Conservation (phyloP, 2,113 vertebrate species). For the Istiophorus platypterus region DNA sequence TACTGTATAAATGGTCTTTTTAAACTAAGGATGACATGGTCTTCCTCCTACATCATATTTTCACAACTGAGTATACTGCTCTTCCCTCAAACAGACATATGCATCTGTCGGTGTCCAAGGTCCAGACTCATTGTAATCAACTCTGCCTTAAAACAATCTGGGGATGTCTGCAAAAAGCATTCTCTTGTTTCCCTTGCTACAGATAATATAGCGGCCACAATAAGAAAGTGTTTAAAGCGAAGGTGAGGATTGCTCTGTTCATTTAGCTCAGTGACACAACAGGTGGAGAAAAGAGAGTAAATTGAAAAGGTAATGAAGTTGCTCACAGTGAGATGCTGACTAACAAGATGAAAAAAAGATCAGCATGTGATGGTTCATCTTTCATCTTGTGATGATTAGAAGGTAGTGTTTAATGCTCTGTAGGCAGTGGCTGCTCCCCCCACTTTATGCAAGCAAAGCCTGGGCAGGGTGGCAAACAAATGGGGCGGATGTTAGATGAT, state of each 20-base stretch:
- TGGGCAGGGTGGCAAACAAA: background rate
- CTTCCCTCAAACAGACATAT: conserved; percentile 11
- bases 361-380: conserved; percentile 44
- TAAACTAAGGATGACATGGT: background rate
- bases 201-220: conserved; percentile 57
- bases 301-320: conserved; percentile 62
- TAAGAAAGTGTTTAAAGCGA: conserved; percentile 15
- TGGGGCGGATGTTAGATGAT: background rate
- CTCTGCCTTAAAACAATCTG: conserved; percentile 20
- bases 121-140: conserved; percentile 6
- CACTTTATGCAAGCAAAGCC: background rate
- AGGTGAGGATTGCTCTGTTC: conserved; percentile 38
- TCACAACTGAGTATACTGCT: conserved; percentile 11
- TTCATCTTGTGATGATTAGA: conserved; percentile 66
- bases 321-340: conserved; percentile 49
- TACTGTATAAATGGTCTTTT: background rate
- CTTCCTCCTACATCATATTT: background rate
- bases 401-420: conserved; percentile 15
- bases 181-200: conserved; percentile 9
- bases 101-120: background rate
- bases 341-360: conserved; percentile 65
- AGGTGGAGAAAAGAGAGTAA: background rate
- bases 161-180: conserved; percentile 31
- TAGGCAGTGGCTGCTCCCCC: background rate
- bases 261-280: conserved; percentile 14